Conservation (phyloP, 2,888 invertebrate genomes). For the Synanthedon andrenaeformis region DNA sequence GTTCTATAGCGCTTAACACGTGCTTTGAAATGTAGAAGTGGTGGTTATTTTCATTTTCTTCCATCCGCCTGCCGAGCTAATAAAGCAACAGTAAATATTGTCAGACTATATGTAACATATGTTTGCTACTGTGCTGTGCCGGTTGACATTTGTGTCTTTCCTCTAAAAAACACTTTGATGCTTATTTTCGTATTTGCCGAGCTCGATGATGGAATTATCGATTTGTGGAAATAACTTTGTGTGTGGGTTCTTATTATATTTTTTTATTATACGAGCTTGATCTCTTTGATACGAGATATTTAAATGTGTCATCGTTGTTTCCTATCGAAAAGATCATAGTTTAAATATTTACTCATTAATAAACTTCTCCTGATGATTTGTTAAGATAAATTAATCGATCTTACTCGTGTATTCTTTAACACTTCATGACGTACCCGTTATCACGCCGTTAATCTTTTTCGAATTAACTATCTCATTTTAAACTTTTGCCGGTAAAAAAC, state of each 20-base stretch:
- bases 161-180: conserved; percentile 67
- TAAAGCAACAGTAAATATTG: conserved; percentile 64
- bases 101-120: conserved; percentile 66
- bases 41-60: conserved; percentile 47
- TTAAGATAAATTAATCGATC: conserved; percentile 27
- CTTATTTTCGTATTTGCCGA: conserved; percentile 65
- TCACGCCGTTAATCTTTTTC: conserved; percentile 28
- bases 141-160: conserved; percentile 60
- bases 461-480: conserved; percentile 5
- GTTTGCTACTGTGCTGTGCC: conserved; percentile 55
- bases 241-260: conserved; percentile 48
- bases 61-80: conserved; percentile 44
- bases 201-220: conserved; percentile 62
- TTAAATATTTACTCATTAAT: conserved; percentile 44
- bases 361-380: conserved; percentile 27
- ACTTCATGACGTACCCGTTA: conserved; percentile 28
- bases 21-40: conserved; percentile 42
- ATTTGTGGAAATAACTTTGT: conserved; percentile 59
- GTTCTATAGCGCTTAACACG: conserved; percentile 22
- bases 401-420: conserved; percentile 23
- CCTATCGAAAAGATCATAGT: conserved; percentile 46
- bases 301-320: conserved; percentile 63
- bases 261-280: conserved; percentile 46
- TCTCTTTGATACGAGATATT: conserved; percentile 54
- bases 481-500: neutral